Evolutionary conservation across 2,797 vertebrate species (phyloP), one percentile per base, ranked within the genome.

Genomic region (Sparidentex hasta): DNA sequence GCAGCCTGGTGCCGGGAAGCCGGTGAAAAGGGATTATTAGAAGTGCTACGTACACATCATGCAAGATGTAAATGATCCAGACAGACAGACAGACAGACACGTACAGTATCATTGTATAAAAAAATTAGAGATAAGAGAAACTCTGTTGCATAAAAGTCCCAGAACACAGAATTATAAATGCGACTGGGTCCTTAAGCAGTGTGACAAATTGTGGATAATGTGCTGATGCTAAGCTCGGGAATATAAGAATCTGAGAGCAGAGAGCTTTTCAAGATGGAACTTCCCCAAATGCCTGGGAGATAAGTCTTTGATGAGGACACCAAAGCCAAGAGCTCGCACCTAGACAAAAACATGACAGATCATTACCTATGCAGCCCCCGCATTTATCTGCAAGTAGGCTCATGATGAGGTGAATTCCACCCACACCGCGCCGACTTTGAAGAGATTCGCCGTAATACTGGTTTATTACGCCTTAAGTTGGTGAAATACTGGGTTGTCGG

Each of bases 281-380:
- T 82, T 85, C 65, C 82, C 57, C 80, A 82, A 88, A 85, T 85
- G 80, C 74, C 76, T 88, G 38, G 66, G 83, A 91, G 82, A 91
- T 41, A 61, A 85, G 74, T 74, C 78, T 87, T 82, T 88, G 86
- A 89, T 88, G 83, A 84, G 81, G 84, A 88, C 81, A 85, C 85
- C 74, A 77, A 80, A 84, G 75, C 59, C 4, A 25, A 57, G 82
- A 73, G 68, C 81, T 74, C 41, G 20, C 74, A 80, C 83, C 72
- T 47, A 71, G 57, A 90, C 61, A 78, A 82, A 88, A 90, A 82
- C 79, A 78, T 44, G 57, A 67, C 79, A 76, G 65, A 87, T 87
- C 75, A 74, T 89, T 89, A 83, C 69, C 76, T 65, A 76, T 62
- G 58, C 62, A 76, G 64, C 80, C 64, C 71, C 61, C 18, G 11